Conservation (phyloP, 2,113 vertebrate species). For the Talpa occidentalis region DNA sequence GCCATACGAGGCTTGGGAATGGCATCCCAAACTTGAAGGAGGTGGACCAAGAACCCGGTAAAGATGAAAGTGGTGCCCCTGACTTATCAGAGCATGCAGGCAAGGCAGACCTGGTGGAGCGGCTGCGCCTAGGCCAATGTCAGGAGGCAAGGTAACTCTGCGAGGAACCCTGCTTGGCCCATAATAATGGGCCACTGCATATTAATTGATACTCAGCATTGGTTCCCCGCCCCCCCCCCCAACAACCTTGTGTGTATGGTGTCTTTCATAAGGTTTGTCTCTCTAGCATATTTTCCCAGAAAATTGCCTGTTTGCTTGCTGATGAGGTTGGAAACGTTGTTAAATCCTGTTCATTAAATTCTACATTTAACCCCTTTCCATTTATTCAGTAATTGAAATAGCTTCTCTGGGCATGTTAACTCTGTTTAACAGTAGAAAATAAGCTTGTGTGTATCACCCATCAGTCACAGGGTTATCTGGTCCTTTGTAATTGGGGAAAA, state of each 20-base stretch:
- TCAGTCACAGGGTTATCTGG: conserved; percentile 73
- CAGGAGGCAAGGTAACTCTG: fast-evolving
- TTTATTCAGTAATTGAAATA: conserved; percentile 70
- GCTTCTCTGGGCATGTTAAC: conserved; percentile 59
- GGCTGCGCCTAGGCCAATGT: fast-evolving
- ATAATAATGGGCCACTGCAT: neutral
- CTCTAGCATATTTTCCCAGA: conserved; percentile 43
- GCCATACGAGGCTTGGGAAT: neutral
- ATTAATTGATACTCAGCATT: neutral
- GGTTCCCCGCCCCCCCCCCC: neutral
- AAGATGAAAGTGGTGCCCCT: fast-evolving
- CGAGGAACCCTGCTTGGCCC: neutral
- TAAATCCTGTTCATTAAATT: conserved; percentile 61
- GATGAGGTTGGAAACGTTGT: conserved; percentile 27
- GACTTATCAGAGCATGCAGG: neutral
- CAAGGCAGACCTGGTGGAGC: neutral
- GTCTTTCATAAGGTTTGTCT: conserved; percentile 6
- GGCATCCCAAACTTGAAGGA: neutral
- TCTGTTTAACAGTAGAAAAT: conserved; percentile 51
- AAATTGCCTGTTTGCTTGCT: conserved; percentile 65
- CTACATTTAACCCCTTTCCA: conserved; percentile 68
- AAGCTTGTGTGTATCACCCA: conserved; percentile 22
- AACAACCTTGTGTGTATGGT: neutral
- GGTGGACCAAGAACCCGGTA: neutral
- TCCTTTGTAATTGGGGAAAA: conserved; percentile 67